phyloP scores from a whole-genome alignment of 2,888 invertebrate genomes.

The Pharmacophagus antenor region DNA sequence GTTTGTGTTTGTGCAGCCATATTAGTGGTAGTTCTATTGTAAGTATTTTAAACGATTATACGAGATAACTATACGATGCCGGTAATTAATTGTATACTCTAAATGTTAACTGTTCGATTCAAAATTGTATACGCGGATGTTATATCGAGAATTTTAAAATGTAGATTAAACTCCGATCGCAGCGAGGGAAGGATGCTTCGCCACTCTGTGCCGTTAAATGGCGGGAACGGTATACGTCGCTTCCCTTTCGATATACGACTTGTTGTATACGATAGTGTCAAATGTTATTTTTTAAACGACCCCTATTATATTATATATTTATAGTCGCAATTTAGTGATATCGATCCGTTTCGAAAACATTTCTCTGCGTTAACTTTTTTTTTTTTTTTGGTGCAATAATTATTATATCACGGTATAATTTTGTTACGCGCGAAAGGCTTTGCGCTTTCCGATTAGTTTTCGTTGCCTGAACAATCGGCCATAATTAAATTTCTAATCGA shows the following conservation, averaged over 20 bases:
- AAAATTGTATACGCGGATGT: conserved; percentile 65
- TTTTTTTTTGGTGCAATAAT: conserved; percentile 1
- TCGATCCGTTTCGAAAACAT: too few relatives aligned
- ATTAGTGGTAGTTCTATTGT: conserved; percentile 54
- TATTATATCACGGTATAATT: conserved; percentile 5
- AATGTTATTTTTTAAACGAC: neutral
- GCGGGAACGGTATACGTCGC: neutral
- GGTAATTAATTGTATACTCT: conserved; percentile 45
- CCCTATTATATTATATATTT: neutral
- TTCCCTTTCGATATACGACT: conserved; percentile 16
- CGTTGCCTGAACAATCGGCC: neutral
- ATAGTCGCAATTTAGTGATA: too few relatives aligned
- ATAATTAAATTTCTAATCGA: neutral
- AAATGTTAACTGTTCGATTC: conserved; percentile 57
- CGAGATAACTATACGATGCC: conserved; percentile 64
- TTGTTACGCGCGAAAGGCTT: neutral
- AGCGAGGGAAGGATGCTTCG: neutral
- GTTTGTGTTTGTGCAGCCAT: conserved; percentile 61
- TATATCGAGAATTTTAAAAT: conserved; percentile 39
- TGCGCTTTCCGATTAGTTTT: neutral
- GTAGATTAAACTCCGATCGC: conserved; percentile 35
- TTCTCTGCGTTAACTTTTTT: too few relatives aligned
- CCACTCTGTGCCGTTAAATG: too few relatives aligned
- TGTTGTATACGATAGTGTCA: conserved; percentile 22
- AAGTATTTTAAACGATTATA: conserved; percentile 53